Evolutionary conservation across 92 coral and sea anemone genomes (phyloP), one percentile per base, ranked within the genome.

Genomic region (Zoanthus sansibaricus): DNA sequence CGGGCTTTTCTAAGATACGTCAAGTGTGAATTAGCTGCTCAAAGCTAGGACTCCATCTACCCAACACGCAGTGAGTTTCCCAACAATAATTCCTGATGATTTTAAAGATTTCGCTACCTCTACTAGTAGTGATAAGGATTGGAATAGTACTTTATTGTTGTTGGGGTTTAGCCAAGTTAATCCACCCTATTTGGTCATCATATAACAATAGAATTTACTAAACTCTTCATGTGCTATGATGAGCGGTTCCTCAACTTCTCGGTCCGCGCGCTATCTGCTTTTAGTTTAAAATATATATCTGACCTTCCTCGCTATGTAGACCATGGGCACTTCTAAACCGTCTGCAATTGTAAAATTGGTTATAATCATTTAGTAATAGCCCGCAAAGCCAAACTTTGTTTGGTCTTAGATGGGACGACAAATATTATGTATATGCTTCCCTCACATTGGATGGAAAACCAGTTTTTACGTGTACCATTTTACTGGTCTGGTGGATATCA

Each of bases 191-290:
- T 32, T 90, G 77, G 93, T 90, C 51, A 84, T 88, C 91, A 93
- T 12, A 83, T 93, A 33, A 88, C 93, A n/a, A 71, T 93, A 11
- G 93, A 93, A 76, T 86, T 92, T 8, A 56, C 92, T 0, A 93
- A 90, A 82, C 95, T 92, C 2, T 72, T 90, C 6, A 87, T 93
- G 95, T 93, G 93, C 92, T 92, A 88, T 74, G 91, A 93, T 54
- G 91, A 88, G 67, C 11, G 93, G 67, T 90, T 90, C 25, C 89
- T 83, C 4, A 91, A 93, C 30, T 79, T 90, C 18, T 93, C 92
- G 94, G 67, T 91, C 8, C 86, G 61, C n/a, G n/a, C n/a, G n/a
- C 45, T 91, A 93, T 78, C 83, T 72, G 46, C 94, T 93, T 25
- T 93, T 91, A 61, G 54, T 90, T 30, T 67, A 37, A 37, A 37